Evolutionary conservation across 2,797 vertebrate genomes (phyloP).

Genomic region (Ambastaia sidthimunki): DNA sequence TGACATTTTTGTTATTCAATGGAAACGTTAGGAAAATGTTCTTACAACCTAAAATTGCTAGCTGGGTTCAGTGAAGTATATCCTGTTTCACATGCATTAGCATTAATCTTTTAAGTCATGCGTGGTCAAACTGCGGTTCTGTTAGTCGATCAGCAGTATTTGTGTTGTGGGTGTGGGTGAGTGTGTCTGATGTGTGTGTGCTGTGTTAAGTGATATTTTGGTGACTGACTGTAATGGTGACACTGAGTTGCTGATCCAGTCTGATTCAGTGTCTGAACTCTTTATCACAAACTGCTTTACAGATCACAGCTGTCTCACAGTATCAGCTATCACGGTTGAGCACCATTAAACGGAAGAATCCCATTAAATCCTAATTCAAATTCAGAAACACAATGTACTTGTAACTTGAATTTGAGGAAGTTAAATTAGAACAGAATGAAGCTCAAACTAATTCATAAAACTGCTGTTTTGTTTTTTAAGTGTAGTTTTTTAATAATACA

Average conservation of each 20-base stretch:
- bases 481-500: too few relatives aligned
- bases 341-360: not conserved
- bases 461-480: not conserved
- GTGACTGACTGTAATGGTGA: slow-evolving; percentile 44
- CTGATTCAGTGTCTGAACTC: slow-evolving; percentile 38
- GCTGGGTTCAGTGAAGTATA: not conserved
- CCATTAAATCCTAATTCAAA: too few relatives aligned
- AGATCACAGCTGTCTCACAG: slow-evolving; percentile 32
- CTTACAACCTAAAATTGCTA: too few relatives aligned
- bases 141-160: not conserved
- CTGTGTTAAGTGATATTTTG: slow-evolving; percentile 23
- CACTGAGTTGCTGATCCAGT: slow-evolving; percentile 41
- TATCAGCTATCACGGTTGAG: not conserved
- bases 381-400: not conserved
- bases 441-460: not conserved
- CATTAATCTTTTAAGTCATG: slow-evolving; percentile 25
- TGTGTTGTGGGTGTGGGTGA: slow-evolving; percentile 11
- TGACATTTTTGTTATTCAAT: too few relatives aligned
- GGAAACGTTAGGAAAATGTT: too few relatives aligned
- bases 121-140: not conserved
- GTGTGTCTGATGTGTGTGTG: slow-evolving; percentile 26
- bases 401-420: too few relatives aligned
- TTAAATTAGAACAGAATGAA: not conserved
- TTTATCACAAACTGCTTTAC: slow-evolving; percentile 40
- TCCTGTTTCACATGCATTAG: slow-evolving; percentile 32